Base-by-base conservation (phyloP, 2,888 invertebrate species). In the Bruchidius siliquastri region DNA sequence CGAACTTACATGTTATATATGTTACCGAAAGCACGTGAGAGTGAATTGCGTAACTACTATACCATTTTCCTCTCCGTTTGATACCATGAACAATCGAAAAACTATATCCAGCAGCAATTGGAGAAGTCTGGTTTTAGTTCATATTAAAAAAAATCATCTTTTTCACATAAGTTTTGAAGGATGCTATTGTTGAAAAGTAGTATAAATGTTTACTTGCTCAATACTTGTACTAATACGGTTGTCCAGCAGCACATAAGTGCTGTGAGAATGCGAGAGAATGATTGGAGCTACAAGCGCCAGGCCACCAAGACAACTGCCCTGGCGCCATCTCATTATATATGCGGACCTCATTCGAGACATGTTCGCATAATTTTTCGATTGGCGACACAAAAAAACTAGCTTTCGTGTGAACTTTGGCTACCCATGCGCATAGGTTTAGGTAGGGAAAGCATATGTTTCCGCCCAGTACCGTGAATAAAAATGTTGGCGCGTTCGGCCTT, bases 271-370 rank as follows among this genome's bases (percentile, higher is more conserved):
- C 18, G 49, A 49, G 13, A 49, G 49, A 49, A 49, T 18, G 49
- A 49, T 49, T 49, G 10, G 49, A 1, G 49, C 49, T 13, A 49
- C 49, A 13, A 49, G 49, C 49, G 49, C 49, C 49, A 49, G 49
- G 49, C 49, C 18, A 1, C 6, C 49, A 49, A 18, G 18, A 18
- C 49, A 49, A 8, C 13, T 49, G 69, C 80, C 73, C 80, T 82
- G 82, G 83, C 83, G 83, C 82, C 83, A 80, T 79, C 79, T 78
- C 80, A 79, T 79, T 69, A 69, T 80, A 79, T 79, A 81, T 77
- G 82, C 81, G 78, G 80, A 81, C 82, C 80, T 81, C 81, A 81
- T 80, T 81, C 69, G 70, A 74, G 74, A 70, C 76, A 72, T 70
- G 67, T 74, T 70, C 49, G 49, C 49, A 49, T 49, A 49, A 49